A percentile compares a stretch with the other conserved stretches of the same genome.
These are phyloP conservation scores for Myotis findleyi DNA, from an alignment of 2,797 vertebrate genomes.

Conservation along the genomic window DNA sequence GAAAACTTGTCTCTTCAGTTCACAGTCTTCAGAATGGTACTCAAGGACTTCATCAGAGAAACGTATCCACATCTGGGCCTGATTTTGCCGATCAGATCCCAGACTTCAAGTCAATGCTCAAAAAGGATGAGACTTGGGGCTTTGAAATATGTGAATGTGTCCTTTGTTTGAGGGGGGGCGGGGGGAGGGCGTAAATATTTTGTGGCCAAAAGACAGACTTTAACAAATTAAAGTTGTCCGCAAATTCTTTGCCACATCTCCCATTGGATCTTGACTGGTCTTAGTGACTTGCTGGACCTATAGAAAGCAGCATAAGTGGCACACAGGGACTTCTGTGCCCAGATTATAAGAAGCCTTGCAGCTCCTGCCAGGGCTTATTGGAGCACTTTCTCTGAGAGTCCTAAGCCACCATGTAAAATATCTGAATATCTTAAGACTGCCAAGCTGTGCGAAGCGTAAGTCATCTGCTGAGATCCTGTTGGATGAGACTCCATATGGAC, in stretches of 20 bases:
- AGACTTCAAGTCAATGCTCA: not conserved
- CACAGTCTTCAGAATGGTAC: not conserved
- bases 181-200: not conserved
- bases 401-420: not conserved
- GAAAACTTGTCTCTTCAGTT: not conserved
- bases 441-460: not conserved
- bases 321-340: not conserved
- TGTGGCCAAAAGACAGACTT: not conserved
- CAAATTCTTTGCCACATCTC: not conserved
- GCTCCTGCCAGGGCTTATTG: not conserved
- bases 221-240: not conserved
- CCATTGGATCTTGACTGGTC: not conserved
- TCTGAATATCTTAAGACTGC: not conserved
- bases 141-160: not conserved
- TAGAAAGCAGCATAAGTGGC: not conserved
- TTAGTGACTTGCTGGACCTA: not conserved
- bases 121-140: not conserved
- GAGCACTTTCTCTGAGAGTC: not conserved
- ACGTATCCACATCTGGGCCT: not conserved
- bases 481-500: not conserved
- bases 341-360: not conserved
- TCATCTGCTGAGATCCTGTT: not conserved
- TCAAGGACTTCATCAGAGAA: not conserved
- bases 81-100: not conserved
- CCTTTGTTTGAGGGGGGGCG: not conserved